Evolutionary conservation across 2,113 vertebrate genomes (phyloP), one percentile per base, ranked within the genome.

Genomic region (Otus sunia): DNA sequence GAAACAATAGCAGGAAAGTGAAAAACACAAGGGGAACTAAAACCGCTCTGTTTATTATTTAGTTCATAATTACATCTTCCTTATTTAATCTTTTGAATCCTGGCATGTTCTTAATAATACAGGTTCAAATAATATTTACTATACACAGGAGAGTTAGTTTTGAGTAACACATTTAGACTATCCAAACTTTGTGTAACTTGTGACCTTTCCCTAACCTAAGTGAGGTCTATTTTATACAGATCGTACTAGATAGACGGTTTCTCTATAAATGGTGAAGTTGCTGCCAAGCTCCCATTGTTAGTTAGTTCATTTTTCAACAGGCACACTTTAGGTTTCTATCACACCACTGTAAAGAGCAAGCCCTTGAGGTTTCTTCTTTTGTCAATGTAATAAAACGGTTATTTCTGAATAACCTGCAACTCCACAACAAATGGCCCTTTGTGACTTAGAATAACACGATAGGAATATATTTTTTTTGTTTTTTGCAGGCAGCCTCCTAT

Each of bases 1-100:
- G 96, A 98, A 99, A 99, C 99, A 99, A 99, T 99, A 97, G 98
- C 99, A 99, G 99, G 99, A 99, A 99, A 99, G 98, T 98, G 97
- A 98, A 97, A 99, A 98, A 98, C 95, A 97, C 96, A 97, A 98
- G 98, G 98, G 98, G 98, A 98, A 98, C 98, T 98, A 97, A 98
- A 98, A 98, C 97, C 96, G 98, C 97, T 98, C 98, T 98, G 98
- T 99, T 99, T 98, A 99, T 98, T 98, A 98, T 98, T 98, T 98
- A 98, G 98, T 98, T 99, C 98, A 97, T 98, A 98, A 98, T 98
- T 98, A 98, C 98, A 98, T 98, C 98, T 98, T 98, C 97, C 98
- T 98, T 98, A 97, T 98, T 98, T 98, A 98, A 98, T 98, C 97
- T 98, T 98, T 98, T 97, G 98, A 98, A 98, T 98, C 97, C 97